Evolutionary conservation across 2,113 vertebrate genomes (phyloP).

Genomic region (Neomonachus schauinslandi): DNA sequence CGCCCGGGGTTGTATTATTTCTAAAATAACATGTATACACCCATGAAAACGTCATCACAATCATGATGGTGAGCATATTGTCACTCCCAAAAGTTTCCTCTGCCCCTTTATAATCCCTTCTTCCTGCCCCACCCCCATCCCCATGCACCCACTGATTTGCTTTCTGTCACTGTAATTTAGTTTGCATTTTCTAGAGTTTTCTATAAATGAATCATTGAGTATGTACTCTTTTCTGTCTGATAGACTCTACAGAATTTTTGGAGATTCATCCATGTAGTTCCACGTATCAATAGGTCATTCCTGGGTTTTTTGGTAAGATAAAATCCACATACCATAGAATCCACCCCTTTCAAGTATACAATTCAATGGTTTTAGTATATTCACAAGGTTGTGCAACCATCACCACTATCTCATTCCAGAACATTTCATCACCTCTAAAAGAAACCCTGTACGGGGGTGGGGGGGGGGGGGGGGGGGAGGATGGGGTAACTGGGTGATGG

Average conservation of each 20-base stretch:
- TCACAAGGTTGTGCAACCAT: not conserved
- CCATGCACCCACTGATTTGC: not conserved
- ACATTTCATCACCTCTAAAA: not conserved
- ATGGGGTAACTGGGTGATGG: not conserved
- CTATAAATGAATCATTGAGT: not conserved
- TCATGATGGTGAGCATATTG: not conserved
- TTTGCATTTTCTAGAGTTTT: not conserved
- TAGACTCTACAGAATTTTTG: not conserved
- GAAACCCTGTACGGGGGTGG: not conserved
- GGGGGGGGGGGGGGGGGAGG: fast-evolving
- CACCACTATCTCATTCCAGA: not conserved
- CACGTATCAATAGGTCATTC: not conserved
- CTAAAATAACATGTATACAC: not conserved
- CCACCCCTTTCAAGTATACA: not conserved
- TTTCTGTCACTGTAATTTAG: not conserved
- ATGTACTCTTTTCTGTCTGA: not conserved
- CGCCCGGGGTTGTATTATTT: not conserved
- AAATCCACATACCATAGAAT: not conserved
- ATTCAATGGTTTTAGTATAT: not conserved
- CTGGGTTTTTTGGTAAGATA: not conserved
- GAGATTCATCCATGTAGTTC: not conserved
- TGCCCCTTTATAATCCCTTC: not conserved
- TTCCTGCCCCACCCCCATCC: not conserved
- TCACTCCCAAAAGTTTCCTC: not conserved
- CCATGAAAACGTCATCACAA: not conserved